Percentiles rank a stretch among this genome's conserved stretches.
Evolutionary conservation across 2,888 invertebrate species (phyloP).

Genomic region (Lomographa bimaculata): DNA sequence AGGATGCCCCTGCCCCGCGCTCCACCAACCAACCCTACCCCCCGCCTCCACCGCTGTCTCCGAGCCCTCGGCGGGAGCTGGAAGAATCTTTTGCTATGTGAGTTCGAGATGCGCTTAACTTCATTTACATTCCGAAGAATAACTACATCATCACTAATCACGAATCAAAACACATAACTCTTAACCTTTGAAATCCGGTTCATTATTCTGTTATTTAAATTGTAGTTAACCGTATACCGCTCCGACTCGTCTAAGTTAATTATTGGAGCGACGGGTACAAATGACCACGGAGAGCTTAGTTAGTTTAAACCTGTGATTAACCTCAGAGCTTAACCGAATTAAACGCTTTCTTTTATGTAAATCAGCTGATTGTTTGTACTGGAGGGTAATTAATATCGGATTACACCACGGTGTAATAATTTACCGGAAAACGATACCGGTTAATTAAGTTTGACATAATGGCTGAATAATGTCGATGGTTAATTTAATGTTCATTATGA

Average conservation of each 20-base stretch:
- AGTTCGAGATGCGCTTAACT: slow-evolving; percentile 75
- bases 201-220: slow-evolving; percentile 69
- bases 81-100: slow-evolving; percentile 91
- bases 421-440: slow-evolving; percentile 45
- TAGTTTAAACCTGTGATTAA: slow-evolving; percentile 69
- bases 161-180: slow-evolving; percentile 40
- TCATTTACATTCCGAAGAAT: slow-evolving; percentile 36
- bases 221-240: slow-evolving; percentile 65
- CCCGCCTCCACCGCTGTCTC: slow-evolving; percentile 87
- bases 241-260: slow-evolving; percentile 64
- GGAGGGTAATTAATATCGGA: slow-evolving; percentile 53
- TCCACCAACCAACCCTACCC: slow-evolving; percentile 66
- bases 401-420: slow-evolving; percentile 46
- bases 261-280: slow-evolving; percentile 73
- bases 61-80: slow-evolving; percentile 90
- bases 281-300: slow-evolving; percentile 66
- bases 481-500: slow-evolving; percentile 47
- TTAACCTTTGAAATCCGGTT: slow-evolving; percentile 61
- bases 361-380: slow-evolving; percentile 69
- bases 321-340: slow-evolving; percentile 69
- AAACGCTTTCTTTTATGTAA: slow-evolving; percentile 77
- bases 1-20: slow-evolving; percentile 64
- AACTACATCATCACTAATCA: slow-evolving; percentile 27
- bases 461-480: slow-evolving; percentile 45
- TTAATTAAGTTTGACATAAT: slow-evolving; percentile 55